Evolutionary conservation across 2,113 vertebrate genomes (phyloP).

Genomic region (Colinus virginianus): DNA sequence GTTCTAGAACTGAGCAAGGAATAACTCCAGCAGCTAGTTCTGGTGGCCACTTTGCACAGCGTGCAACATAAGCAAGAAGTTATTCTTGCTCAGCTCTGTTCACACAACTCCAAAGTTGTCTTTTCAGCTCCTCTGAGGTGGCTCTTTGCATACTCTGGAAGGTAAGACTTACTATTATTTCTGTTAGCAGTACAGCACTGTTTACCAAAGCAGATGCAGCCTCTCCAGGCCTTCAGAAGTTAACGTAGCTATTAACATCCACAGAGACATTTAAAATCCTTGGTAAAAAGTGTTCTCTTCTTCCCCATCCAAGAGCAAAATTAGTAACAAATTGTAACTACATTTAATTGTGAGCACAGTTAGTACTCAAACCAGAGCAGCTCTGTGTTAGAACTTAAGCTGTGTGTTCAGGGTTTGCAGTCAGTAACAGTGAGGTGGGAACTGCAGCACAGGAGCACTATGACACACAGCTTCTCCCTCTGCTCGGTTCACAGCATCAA

Average conservation of each 20-base stretch:
- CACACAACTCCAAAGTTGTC: not conserved
- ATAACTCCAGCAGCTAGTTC: not conserved
- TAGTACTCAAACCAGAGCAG: not conserved
- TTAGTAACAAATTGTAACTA: not conserved
- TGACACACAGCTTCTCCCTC: not conserved
- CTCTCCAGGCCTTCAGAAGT: not conserved
- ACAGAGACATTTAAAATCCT: not conserved
- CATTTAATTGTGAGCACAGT: not conserved
- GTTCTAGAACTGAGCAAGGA: not conserved
- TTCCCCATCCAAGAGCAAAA: not conserved
- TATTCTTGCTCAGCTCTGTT: not conserved
- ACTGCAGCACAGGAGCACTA: not conserved
- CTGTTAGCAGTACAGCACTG: not conserved
- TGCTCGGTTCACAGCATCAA: fast-evolving
- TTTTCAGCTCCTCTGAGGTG: not conserved
- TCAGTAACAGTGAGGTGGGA: not conserved
- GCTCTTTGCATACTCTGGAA: not conserved
- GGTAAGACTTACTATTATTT: not conserved
- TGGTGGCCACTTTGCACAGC: not conserved
- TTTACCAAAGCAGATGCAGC: not conserved
- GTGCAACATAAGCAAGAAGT: not conserved
- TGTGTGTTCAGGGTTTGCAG: fast-evolving
- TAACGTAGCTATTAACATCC: not conserved
- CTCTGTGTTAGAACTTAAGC: not conserved
- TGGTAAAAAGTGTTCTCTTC: not conserved